Conservation (phyloP, 2,113 vertebrate species). For the Climacteris rufus region DNA sequence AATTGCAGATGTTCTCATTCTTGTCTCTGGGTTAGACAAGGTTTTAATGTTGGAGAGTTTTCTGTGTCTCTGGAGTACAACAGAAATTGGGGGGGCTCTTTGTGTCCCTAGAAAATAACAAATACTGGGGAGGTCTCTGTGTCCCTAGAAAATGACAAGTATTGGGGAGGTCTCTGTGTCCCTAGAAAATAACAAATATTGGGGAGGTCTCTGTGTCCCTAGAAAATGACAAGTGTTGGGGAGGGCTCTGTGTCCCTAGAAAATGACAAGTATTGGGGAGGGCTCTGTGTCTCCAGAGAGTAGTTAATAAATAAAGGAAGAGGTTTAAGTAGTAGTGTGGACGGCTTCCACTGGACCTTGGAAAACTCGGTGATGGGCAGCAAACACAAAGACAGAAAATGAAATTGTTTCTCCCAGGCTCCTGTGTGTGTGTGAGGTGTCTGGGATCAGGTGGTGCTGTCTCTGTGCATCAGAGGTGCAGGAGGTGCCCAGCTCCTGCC, state of each 20-base stretch:
- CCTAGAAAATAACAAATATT: not conserved
- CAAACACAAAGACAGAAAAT: not conserved
- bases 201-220: not conserved
- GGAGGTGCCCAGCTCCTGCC: not conserved
- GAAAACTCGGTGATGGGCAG: fast-evolving
- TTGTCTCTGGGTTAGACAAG: not conserved
- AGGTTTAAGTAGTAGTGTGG: not conserved
- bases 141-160: not conserved
- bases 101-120: not conserved
- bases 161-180: not conserved
- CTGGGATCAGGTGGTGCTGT: fast-evolving
- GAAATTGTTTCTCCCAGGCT: not conserved
- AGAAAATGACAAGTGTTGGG: too few relatives aligned
- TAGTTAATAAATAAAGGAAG: not conserved
- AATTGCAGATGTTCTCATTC: not conserved
- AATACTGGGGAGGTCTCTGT: not conserved
- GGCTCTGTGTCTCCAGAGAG: not conserved
- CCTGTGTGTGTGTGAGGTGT: not conserved
- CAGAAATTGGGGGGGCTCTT: not conserved
- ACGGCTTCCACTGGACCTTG: not conserved
- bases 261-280: not conserved
- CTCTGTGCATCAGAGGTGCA: not conserved
- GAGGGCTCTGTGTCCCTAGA: not conserved
- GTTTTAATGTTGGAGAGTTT: not conserved
- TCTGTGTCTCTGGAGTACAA: not conserved